Evolutionary conservation across 2,888 invertebrate genomes (phyloP), one percentile per base, ranked within the genome.

Genomic region (Troides aeacus): DNA sequence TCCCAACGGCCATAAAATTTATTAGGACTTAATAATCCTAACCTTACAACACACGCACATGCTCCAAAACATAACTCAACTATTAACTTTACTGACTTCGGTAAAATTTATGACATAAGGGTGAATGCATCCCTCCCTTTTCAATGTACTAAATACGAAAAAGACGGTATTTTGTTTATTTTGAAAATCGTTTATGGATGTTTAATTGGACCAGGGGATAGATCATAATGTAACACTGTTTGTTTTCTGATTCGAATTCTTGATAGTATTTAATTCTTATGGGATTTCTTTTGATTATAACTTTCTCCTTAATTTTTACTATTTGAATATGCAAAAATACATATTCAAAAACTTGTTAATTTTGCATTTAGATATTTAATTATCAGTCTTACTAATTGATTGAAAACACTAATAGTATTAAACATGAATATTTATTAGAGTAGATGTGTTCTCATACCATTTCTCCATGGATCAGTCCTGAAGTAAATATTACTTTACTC

Each of bases 1-100:
- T 86, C 87, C 82, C 84, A 70, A 75, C 84, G 85, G 84, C 77
- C 82, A 82, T 84, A 81, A 83, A 89, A 90, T 90, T 87, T 91
- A 92, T 92, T 89, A 89, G 87, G 83, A 87, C 85, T 88, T 89
- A 89, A 91, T 92, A 90, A 89, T 84, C 84, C 82, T 77, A 82
- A 78, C 84, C 85, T 87, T 86, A 88, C 85, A 88, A 80, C 80
- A 82, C 79, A 80, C 81, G 79, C 86, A 87, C 89, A 89, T 90
- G 89, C 87, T 87, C 75, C 79, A 77, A 83, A 85, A 84, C 85
- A 87, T 87, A 86, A 85, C 78, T 84, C 85, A 82, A 79, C 76
- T 75, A 78, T 77, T 78, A 81, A 79, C 79, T 81, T 78, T 78
- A 77, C 81, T 82, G 79, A 82, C 84, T 85, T 76, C 78, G 78